A percentile compares a stretch with the other conserved stretches of the same genome.
These are phyloP conservation scores for Eufriesea mexicana DNA, from an alignment of 1,140 invertebrate species.

Conservation along the genomic window DNA sequence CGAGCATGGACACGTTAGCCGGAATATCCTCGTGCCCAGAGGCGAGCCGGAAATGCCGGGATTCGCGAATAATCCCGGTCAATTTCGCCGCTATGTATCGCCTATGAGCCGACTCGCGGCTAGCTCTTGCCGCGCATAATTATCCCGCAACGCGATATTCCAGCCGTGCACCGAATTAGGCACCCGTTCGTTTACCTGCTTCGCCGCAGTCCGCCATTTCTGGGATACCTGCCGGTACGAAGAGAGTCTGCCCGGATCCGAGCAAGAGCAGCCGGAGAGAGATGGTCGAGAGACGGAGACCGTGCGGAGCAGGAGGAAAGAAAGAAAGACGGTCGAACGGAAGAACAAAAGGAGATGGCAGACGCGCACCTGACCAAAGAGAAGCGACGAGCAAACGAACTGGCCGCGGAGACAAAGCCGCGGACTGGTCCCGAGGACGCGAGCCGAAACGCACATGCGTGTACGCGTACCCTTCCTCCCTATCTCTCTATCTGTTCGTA, in stretches of 20 bases:
- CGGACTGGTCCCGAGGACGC: neutral
- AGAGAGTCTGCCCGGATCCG: neutral
- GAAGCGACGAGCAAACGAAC: slow-evolving; percentile 8
- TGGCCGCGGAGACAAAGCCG: slow-evolving; percentile 51
- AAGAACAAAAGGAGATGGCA: neutral
- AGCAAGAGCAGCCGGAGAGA: neutral
- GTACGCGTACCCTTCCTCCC: neutral
- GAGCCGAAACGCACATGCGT: slow-evolving; percentile 44
- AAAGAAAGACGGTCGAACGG: neutral
- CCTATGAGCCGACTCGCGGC: neutral
- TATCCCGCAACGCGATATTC: slow-evolving; percentile 16
- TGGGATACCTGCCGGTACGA: slow-evolving; percentile 22
- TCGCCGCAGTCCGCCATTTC: slow-evolving; percentile 20
- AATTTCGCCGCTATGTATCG: slow-evolving; percentile 19
- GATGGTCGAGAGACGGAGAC: neutral
- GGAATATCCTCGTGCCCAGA: neutral
- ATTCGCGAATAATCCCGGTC: slow-evolving; percentile 27
- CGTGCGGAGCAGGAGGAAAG: no score
- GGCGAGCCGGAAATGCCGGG: neutral
- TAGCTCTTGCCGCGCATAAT: slow-evolving; percentile 8
- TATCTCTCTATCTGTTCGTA: neutral
- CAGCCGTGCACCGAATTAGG: neutral
- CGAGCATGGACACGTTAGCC: neutral
- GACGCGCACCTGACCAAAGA: slow-evolving; percentile 59
- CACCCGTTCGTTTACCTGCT: neutral